Evolutionary conservation across 2,888 invertebrate species (phyloP), one percentile per base, ranked within the genome.

Genomic region (Erebia palarica): DNA sequence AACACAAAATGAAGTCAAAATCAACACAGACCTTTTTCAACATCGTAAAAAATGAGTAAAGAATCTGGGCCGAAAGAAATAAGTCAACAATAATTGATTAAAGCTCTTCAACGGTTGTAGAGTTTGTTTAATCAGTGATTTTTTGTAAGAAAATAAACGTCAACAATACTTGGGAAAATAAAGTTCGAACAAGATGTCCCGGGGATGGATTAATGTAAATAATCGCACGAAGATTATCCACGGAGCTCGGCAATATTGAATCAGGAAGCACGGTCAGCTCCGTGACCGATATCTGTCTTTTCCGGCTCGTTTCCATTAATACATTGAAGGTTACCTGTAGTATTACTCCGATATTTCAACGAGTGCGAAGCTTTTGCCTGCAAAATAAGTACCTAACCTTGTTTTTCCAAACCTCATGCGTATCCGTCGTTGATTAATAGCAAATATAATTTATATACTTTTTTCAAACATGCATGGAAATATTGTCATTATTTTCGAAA

Each of bases 191-290:
- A 64, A 55, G 64, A 64, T 76, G 72, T 77, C 76, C 73, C 84
- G 82, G 76, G 81, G 81, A 81, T 85, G 83, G 85, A 88, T 88
- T 88, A 87, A 85, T 85, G 90, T 90, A 91, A 91, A 92, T 87
- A 91, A 86, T 85, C 82, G 82, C 77, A 81, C 75, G 78, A 81
- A 75, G 79, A 81, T 81, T 81, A 80, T 78, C 73, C 73, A 76
- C 80, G 75, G 76, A 76, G 78, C 74, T 77, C 72, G 70, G 71
- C 68, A 70, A 71, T 71, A 69, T 76, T 73, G 77, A 80, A 79
- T 82, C 87, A 87, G 92, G 91, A 92, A 90, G 84, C 85, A 89
- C 83, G 90, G 84, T 82, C 82, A 81, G 82, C 81, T 77, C 80
- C 84, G 81, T 82, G 83, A 81, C 81, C 79, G 81, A 78, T 80